Evolutionary conservation across 1,140 invertebrate species (phyloP).

Genomic region (Drosophila parabipectinata): DNA sequence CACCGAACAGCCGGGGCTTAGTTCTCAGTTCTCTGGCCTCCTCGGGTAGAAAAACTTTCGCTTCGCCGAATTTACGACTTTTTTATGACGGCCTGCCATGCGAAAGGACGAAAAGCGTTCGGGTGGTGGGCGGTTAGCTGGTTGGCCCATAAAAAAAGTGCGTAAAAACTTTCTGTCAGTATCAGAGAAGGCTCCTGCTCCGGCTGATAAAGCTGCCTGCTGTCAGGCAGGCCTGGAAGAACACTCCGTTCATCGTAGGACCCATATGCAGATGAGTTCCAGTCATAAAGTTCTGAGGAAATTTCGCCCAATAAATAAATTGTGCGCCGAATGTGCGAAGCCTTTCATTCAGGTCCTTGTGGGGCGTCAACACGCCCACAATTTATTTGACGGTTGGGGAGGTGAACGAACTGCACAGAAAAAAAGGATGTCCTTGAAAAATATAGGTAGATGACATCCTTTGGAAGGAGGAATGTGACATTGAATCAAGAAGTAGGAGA

Average conservation of each 20-base stretch:
- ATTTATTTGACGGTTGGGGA: constrained; percentile 22
- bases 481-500: too few relatives aligned
- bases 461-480: too few relatives aligned
- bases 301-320: constrained; percentile 72
- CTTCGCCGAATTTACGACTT: constrained; percentile 77
- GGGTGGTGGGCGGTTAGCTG: not conserved
- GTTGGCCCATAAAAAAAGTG: constrained; percentile 71
- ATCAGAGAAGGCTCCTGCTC: constrained; percentile 21
- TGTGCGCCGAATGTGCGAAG: constrained; percentile 66
- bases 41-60: constrained; percentile 69
- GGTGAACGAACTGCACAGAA: constrained; percentile 25
- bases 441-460: too few relatives aligned
- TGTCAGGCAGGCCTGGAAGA: constrained; percentile 10
- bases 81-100: constrained; percentile 79
- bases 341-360: constrained; percentile 49
- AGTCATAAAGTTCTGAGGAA: constrained; percentile 55
- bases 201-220: constrained; percentile 55
- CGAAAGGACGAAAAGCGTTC: constrained; percentile 33
- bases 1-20: constrained; percentile 27
- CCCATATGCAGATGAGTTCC: constrained; percentile 75
- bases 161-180: constrained; percentile 67
- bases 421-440: not conserved
- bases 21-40: not conserved
- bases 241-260: constrained; percentile 8
- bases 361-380: constrained; percentile 43